These are phyloP conservation scores for Diaprepes abbreviatus DNA, from an alignment of 2,888 invertebrate species.

Conservation along the genomic window DNA sequence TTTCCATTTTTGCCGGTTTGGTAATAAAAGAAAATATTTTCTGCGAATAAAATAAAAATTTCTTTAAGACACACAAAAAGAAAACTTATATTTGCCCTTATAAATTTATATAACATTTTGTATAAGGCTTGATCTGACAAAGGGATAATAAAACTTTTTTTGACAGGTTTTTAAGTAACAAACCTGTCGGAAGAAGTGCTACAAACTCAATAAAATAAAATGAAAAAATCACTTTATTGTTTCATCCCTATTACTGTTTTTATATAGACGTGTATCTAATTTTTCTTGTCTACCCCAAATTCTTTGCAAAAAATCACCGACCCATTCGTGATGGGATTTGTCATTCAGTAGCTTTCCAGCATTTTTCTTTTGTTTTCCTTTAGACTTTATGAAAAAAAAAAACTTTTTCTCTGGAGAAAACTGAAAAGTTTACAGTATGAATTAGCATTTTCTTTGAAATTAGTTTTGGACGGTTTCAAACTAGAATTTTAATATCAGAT, in stretches of 20 bases:
- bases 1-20: too few species aligned
- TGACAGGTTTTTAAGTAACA: too few species aligned
- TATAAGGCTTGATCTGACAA: too few species aligned
- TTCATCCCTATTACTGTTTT: not conserved
- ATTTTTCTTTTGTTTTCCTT: slow-evolving; percentile 8
- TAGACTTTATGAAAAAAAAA: not conserved
- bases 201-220: not conserved
- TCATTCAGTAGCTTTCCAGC: not conserved
- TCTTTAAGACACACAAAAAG: too few species aligned
- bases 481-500: slow-evolving; percentile 9
- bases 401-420: slow-evolving; percentile 3
- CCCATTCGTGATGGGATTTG: slow-evolving; percentile 3
- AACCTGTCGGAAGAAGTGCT: too few species aligned
- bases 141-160: too few species aligned
- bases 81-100: too few species aligned
- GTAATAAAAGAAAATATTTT: too few species aligned
- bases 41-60: too few species aligned
- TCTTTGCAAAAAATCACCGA: not conserved
- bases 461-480: slow-evolving; percentile 8
- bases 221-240: not conserved
- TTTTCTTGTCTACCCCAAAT: not conserved
- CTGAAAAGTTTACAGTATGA: not conserved
- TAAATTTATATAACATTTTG: too few species aligned
- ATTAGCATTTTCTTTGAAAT: slow-evolving; percentile 19
- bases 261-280: not conserved